Evolutionary conservation across 2,797 vertebrate genomes (phyloP).

Genomic region (Cyclopterus lumpus): DNA sequence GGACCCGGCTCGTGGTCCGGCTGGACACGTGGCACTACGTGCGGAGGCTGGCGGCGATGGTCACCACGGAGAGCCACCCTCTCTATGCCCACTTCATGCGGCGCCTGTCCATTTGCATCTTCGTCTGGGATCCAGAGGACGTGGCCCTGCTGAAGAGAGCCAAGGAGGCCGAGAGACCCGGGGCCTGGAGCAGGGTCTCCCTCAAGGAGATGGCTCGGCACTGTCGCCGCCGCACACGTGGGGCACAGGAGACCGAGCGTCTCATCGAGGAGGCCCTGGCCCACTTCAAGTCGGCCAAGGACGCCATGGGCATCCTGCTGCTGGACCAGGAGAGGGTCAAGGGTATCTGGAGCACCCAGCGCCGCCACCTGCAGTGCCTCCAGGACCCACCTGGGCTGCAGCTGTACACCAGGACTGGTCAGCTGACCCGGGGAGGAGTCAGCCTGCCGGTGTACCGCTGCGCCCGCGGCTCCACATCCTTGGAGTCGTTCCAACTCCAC

Average conservation of each 20-base stretch:
- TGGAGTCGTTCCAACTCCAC: no score
- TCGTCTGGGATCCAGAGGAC: no score
- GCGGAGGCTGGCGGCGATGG: neutral
- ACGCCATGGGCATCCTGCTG: no score
- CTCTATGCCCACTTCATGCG: neutral
- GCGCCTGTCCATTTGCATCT: neutral
- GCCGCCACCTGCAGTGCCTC: neutral
- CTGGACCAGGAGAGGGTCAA: neutral
- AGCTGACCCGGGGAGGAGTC: no score
- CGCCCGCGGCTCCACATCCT: no score
- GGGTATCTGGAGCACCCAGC: neutral
- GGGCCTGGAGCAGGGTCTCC: neutral
- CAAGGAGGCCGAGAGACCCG: neutral
- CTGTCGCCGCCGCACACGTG: no score
- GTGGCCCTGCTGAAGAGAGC: neutral
- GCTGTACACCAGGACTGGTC: neutral
- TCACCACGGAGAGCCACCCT: neutral
- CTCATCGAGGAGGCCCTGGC: no score
- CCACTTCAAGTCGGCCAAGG: no score
- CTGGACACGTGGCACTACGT: neutral
- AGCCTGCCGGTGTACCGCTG: no score
- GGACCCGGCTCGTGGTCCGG: neutral
- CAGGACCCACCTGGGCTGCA: neutral
- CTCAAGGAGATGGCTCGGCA: no score
- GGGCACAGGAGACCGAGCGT: no score